phyloP scores from a whole-genome alignment of 2,888 invertebrate genomes.

The Chalcis sispes region DNA sequence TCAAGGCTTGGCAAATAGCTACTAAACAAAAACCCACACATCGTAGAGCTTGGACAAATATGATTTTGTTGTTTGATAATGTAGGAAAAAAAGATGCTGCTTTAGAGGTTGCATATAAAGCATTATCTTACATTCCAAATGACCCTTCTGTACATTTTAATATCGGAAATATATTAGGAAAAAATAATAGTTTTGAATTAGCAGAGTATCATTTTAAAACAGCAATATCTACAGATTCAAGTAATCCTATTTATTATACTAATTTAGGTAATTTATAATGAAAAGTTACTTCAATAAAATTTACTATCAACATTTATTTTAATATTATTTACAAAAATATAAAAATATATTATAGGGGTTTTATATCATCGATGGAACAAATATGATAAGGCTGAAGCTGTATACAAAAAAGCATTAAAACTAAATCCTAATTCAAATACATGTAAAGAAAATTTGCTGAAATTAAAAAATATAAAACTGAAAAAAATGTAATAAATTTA shows the following conservation, averaged over 20 bases:
- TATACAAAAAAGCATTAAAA: constrained; percentile 86
- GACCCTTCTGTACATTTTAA: constrained; percentile 90
- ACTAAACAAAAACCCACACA: constrained; percentile 87
- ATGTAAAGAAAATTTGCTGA: constrained; percentile 83
- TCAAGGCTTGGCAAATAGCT: constrained; percentile 89
- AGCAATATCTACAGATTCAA: constrained; percentile 83
- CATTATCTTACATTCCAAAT: constrained; percentile 83
- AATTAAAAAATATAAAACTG: constrained; percentile 72
- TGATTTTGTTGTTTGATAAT: constrained; percentile 89
- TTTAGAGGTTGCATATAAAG: constrained; percentile 83
- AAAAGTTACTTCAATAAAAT: neutral
- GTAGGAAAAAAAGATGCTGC: constrained; percentile 84
- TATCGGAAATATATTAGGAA: constrained; percentile 92
- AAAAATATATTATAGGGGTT: constrained; percentile 80
- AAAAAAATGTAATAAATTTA: constrained; percentile 30
- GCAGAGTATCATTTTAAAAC: constrained; percentile 89
- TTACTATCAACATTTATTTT: constrained; percentile 3
- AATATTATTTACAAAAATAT: constrained; percentile 32
- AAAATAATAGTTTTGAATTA: constrained; percentile 84
- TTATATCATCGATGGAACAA: constrained; percentile 96
- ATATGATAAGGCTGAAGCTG: constrained; percentile 82
- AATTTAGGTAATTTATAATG: constrained; percentile 86
- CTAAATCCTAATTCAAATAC: constrained; percentile 84
- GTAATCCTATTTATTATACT: constrained; percentile 89
- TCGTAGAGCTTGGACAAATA: constrained; percentile 93